Base-by-base conservation (phyloP, 2,888 invertebrate species). In the Resseliella maxima region DNA sequence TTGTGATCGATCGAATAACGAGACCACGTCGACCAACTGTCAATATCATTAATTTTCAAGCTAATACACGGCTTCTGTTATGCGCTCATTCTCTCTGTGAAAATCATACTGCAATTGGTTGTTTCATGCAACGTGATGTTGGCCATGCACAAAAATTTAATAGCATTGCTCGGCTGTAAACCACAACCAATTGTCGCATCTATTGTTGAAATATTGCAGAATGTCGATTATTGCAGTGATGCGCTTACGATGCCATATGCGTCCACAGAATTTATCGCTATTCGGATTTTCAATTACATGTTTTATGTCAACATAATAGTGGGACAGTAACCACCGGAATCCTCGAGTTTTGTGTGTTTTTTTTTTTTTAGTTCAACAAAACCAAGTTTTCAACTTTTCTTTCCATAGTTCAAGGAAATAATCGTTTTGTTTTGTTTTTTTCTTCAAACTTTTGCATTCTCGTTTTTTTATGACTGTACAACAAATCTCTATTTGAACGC, bases 61-160 rank as follows among this genome's bases (percentile, higher is more conserved):
- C 72, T 35, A 2, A 31, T 27, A 15, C 18, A 50, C 72, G 72
- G 72, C 72, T 72, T 72, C 72, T 72, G 31, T n/a, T n/a, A n/a
- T 72, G 72, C 31, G 31, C 72, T 24, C 2, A 3, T 50, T 8
- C 50, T 24, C 24, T 59, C 24, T 24, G 24, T 2, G 2, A 50
- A 50, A 50, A 59, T 5, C 15, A n/a, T n/a, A n/a, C 72, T 31
- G 35, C 27, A 72, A 2, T 18, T 50, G 24, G 12, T 24, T 24
- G 31, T 72, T 59, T 72, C 21, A 72, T 72, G 72, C 72, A 72
- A 72, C 72, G 72, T 72, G 72, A 72, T 72, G 72, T 72, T n/a
- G 72, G n/a, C 72, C 72, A 72, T 72, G 72, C 31, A 72, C 72
- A 10, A 72, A n/a, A n/a, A 72, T 72, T 72, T 31, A 72, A 31